These are phyloP conservation scores for Bufo gargarizans DNA, from an alignment of 2,113 vertebrate genomes.

Conservation along the genomic window DNA sequence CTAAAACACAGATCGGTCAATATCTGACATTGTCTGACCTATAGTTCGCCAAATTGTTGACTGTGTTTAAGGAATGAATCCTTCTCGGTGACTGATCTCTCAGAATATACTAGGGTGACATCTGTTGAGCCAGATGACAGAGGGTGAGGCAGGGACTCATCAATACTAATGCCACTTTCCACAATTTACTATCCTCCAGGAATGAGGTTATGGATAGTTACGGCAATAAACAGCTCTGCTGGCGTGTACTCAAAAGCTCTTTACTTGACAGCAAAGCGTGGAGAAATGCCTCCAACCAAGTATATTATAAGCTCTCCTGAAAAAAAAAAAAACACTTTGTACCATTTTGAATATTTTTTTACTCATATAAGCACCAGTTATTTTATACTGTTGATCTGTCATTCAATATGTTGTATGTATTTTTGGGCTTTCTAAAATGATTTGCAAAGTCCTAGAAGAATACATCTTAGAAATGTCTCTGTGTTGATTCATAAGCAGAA, in stretches of 20 bases:
- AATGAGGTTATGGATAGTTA: slow-evolving; percentile 41
- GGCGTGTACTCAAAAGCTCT: slow-evolving; percentile 1
- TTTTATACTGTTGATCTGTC: slow-evolving; percentile 8
- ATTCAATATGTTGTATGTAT: neutral
- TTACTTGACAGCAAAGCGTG: neutral
- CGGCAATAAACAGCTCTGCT: slow-evolving; percentile 23
- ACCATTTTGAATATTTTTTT: neutral
- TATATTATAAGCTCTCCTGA: neutral
- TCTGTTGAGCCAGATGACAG: slow-evolving; percentile 1
- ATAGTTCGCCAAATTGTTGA: neutral
- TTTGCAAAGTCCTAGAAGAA: neutral
- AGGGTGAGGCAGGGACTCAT: neutral
- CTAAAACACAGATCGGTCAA: slow-evolving; percentile 22
- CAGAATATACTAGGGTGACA: slow-evolving; percentile 37
- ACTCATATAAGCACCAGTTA: neutral
- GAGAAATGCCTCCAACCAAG: neutral
- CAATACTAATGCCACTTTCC: slow-evolving; percentile 16
- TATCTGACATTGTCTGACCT: slow-evolving; percentile 31
- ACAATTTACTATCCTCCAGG: slow-evolving; percentile 57
- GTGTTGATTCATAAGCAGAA: neutral
- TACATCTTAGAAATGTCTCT: neutral
- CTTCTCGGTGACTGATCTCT: neutral
- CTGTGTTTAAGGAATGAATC: neutral
- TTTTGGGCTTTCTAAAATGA: neutral
- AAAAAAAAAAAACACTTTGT: neutral